phyloP scores from a whole-genome alignment of 2,888 invertebrate species.

The Ennomos erosarius region DNA sequence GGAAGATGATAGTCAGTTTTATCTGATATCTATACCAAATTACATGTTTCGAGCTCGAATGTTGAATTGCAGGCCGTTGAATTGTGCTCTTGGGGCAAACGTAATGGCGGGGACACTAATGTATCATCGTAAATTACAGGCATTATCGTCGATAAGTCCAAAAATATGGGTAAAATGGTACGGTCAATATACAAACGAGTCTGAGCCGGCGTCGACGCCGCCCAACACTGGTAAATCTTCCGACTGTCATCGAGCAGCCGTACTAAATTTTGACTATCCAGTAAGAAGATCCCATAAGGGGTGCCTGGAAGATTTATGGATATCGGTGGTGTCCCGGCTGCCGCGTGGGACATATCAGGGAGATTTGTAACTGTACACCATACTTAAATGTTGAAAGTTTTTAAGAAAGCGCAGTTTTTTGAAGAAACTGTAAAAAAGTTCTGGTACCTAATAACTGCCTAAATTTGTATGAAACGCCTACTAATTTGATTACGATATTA shows the following conservation, averaged over 20 bases:
- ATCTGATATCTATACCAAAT: neutral
- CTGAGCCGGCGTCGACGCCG: slow-evolving; percentile 7
- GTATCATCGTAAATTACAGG: slow-evolving; percentile 16
- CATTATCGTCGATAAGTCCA: slow-evolving; percentile 21
- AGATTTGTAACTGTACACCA: slow-evolving; percentile 61
- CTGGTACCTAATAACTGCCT: no score
- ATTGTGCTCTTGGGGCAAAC: neutral
- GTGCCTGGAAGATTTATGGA: slow-evolving; percentile 63
- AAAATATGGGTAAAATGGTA: slow-evolving; percentile 25
- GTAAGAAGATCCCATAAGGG: slow-evolving; percentile 52
- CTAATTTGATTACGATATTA: no score
- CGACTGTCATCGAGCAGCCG: slow-evolving; percentile 44
- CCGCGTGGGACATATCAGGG: slow-evolving; percentile 55
- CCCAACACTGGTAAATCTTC: slow-evolving; percentile 39
- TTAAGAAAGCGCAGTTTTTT: neutral
- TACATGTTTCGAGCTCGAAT: neutral
- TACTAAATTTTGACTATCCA: slow-evolving; percentile 52
- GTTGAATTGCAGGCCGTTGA: slow-evolving; percentile 1
- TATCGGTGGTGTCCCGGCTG: slow-evolving; percentile 32
- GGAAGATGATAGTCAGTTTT: neutral
- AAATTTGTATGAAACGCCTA: no score
- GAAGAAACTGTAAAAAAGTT: neutral
- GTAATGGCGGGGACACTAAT: slow-evolving; percentile 2
- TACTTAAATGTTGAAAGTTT: slow-evolving; percentile 32
- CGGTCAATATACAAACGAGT: slow-evolving; percentile 29